Base-by-base conservation (phyloP, 1,140 invertebrate species). In the Mamestra configurata region DNA sequence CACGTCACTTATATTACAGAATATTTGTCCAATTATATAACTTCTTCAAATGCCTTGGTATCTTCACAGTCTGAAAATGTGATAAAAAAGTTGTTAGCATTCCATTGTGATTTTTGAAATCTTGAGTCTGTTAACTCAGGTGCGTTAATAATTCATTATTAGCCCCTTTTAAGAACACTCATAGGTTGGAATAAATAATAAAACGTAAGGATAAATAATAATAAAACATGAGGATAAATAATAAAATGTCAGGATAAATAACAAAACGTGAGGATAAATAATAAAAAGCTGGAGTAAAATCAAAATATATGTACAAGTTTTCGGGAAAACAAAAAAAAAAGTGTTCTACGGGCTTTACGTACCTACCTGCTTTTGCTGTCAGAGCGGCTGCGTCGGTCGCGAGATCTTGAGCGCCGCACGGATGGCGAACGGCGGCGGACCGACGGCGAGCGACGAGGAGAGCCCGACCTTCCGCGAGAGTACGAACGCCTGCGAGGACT, bases 321-420 rank as follows among this genome's bases (percentile, higher is more conserved):
- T 7, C 11, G 6, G 37, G 7, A 31, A 20, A 10, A 51, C 7
- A 24, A 46, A 49, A 49, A 31, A 61, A 31, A 61, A 5, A 3
- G 27, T 8, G 18, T 46, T 15, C 3, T 11, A 4, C 6, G 8
- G 46, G 66, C 2, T 35, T n/a, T 70, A 71, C 55, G 24, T 51
- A 76, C 73, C 61, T 49, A 94, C 92, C 92, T 92, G 90, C 84
- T 92, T 79, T 93, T 92, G 92, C 93, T 94, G 81, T 94, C 93
- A 37, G 93, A 94, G 24, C 92, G 91, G 86, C 91, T 92, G 77
- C 93, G 90, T 53, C 93, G 83, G 80, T 94, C 92, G 43, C 92
- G 91, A 0, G 93, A 94, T 0, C 92, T 83, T 0, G 92, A 93
- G 10, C 93, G 90, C 0, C 93, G 88, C 0, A 92, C 86, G 0